These are phyloP conservation scores for Barnardius zonarius DNA, from an alignment of 2,113 vertebrate genomes.

Conservation along the genomic window DNA sequence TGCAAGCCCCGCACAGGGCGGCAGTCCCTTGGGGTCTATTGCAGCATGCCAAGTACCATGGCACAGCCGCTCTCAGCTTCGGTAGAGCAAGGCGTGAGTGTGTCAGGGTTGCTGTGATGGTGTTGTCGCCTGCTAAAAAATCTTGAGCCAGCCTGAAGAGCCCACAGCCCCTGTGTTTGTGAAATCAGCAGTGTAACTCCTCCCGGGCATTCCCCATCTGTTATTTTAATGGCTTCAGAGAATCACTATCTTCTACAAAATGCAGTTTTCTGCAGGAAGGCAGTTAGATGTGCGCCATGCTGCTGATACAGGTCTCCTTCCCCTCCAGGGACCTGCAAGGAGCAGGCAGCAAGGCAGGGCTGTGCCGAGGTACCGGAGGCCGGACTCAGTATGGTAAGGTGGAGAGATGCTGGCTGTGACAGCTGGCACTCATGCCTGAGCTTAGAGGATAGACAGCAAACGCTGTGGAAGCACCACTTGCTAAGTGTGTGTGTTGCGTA, in stretches of 20 bases:
- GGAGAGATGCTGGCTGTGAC: not conserved
- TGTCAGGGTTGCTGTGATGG: not conserved
- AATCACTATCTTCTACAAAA: not conserved
- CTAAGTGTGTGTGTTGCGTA: not conserved
- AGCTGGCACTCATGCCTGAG: not conserved
- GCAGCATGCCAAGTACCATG: fast-evolving
- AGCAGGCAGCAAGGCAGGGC: fast-evolving
- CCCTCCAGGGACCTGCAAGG: not conserved
- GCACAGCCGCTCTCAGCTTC: fast-evolving
- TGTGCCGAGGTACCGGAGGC: too few relatives aligned
- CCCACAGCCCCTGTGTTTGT: not conserved
- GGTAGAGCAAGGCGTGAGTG: fast-evolving
- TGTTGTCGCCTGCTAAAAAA: not conserved
- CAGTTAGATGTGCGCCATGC: not conserved
- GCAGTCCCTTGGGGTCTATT: not conserved
- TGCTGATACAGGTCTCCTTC: not conserved
- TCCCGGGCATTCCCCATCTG: not conserved
- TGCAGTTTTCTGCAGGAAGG: not conserved
- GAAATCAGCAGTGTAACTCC: not conserved
- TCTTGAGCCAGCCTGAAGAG: not conserved
- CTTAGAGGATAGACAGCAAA: not conserved
- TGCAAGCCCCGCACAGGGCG: fast-evolving
- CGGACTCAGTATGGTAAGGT: not conserved
- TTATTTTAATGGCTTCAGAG: not conserved
- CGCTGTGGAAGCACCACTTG: not conserved